phyloP scores from a whole-genome alignment of 2,888 invertebrate genomes.

The Timema cristinae region DNA sequence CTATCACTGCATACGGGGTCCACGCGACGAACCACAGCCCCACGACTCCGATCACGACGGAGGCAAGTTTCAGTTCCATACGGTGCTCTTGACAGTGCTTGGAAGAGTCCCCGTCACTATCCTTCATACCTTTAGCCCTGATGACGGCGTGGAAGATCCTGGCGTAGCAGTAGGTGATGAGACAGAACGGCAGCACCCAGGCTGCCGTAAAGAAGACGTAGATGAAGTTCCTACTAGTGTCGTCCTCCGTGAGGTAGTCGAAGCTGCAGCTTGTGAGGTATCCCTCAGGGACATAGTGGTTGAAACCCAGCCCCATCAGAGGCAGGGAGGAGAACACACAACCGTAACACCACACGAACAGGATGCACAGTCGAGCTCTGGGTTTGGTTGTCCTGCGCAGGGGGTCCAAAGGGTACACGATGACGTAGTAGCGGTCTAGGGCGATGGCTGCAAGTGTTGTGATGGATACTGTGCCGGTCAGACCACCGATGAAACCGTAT shows the following conservation, averaged over 20 bases:
- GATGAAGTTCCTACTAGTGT: conserved; percentile 61
- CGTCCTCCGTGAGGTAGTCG: conserved; percentile 59
- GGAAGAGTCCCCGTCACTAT: conserved; percentile 44
- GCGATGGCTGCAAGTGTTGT: conserved; percentile 76
- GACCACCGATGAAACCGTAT: conserved; percentile 76
- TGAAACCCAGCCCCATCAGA: conserved; percentile 54
- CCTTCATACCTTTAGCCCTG: conserved; percentile 45
- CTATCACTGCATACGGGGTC: conserved; percentile 76
- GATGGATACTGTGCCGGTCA: conserved; percentile 78
- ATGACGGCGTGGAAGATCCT: conserved; percentile 64
- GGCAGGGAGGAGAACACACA: conserved; percentile 66
- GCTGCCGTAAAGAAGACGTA: conserved; percentile 70
- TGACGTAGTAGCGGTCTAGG: conserved; percentile 76
- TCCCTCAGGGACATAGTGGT: conserved; percentile 77
- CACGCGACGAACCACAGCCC: conserved; percentile 73
- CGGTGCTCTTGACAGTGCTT: conserved; percentile 59
- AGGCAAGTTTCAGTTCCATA: conserved; percentile 55
- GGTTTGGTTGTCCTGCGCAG: conserved; percentile 56
- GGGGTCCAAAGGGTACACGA: conserved; percentile 71
- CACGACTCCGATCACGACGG: conserved; percentile 56
- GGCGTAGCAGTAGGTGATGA: conserved; percentile 70
- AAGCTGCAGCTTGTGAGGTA: conserved; percentile 81
- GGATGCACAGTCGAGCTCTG: conserved; percentile 54
- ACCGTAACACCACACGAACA: conserved; percentile 71
- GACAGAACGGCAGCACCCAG: conserved; percentile 66